Base-by-base conservation (phyloP, 2,888 invertebrate species). In the Scaptomyza cyrtandrae region DNA sequence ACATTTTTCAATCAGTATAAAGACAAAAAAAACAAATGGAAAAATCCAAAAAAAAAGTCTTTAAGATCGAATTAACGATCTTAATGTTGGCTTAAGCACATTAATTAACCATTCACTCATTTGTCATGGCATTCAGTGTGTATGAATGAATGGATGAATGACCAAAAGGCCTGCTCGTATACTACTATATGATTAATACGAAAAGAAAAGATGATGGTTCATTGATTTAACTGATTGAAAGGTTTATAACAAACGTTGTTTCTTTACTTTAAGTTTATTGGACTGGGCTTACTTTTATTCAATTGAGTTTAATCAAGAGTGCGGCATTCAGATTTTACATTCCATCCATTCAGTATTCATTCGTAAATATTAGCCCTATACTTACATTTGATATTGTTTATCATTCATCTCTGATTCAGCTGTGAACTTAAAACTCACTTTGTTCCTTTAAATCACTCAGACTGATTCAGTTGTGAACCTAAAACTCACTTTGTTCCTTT, bases 11-110 rank as follows among this genome's bases (percentile, higher is more conserved):
- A 64, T 5, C 39, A 50, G n/a, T 6, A n/a, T n/a, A 37, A n/a
- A 6, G 9, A 29, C 29, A 29, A 31, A 6, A n/a, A 3, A 39
- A 14, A 37, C 35, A 5, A 39, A 6, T 6, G 6, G 37, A 19
- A 19, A 27, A 24, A 53, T 14, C n/a, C n/a, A n/a, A n/a, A n/a
- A n/a, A 14, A n/a, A 0, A 57, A 31, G 13, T n/a, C 31, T 37
- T 45, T 10, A 14, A 24, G 53, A 55, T 49, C 14, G 45, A 75
- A 74, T 78, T 68, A 74, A 78, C 67, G 75, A 78, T 62, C 52
- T 58, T 37, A 58, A 78, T 35, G 57, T 29, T 57, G 27, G 39
- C 19, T 44, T 55, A 45, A 66, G 53, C 67, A 53, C 43, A 43
- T 39, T 48, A 63, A 75, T 75, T 63, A 78, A 61, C 48, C 48